Base-by-base conservation (phyloP, 53 echinoderm and acorn worm genomes). In the Arbacia lixula region DNA sequence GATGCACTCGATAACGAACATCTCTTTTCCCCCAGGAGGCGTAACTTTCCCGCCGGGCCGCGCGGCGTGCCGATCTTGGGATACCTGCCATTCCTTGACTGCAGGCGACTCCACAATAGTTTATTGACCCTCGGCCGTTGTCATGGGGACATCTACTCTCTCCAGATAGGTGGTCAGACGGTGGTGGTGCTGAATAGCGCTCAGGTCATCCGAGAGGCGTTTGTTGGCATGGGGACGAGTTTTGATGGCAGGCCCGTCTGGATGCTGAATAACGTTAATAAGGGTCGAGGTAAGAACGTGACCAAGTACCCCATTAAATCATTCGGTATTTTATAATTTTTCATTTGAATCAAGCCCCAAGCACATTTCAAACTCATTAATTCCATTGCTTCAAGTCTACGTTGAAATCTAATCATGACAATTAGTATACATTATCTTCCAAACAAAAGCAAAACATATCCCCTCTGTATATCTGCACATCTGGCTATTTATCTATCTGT, bases 191-290 rank as follows among this genome's bases (percentile, higher is more conserved):
- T 95, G 28, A 95, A 93, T 67, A 85, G 90, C 1, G 52, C 76
- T 21, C 36, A 68, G 5, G 84, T 68, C 5, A 95, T 95, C 61
- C 39, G 92, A 35, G 90, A 91, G 72, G 90, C 90, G 5, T 84
- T 95, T 26, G 90, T 90, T 14, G 78, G 86, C 58, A 95, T 90
- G 72, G 86, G 88, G 16, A 43, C 71, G 46, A 71, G 81, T 6
- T 95, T 93, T 36, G 85, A 93, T 21, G 95, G 95, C 14, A 66
- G 95, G 61, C 95, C 95, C 0, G 68, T 81, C 29, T 95, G 95
- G 95, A 86, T 94, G 62, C 78, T 94, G 51, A 94, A 91, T 54
- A 67, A 84, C 19, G 78, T 94, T 25, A 89, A 89, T 38, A 55
- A 85, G 27, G 94, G 94, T 27, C 83, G 86, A 81, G 94, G 94